These are phyloP conservation scores for Corythoichthys haematopterus DNA, from an alignment of 2,113 vertebrate species.

Conservation along the genomic window DNA sequence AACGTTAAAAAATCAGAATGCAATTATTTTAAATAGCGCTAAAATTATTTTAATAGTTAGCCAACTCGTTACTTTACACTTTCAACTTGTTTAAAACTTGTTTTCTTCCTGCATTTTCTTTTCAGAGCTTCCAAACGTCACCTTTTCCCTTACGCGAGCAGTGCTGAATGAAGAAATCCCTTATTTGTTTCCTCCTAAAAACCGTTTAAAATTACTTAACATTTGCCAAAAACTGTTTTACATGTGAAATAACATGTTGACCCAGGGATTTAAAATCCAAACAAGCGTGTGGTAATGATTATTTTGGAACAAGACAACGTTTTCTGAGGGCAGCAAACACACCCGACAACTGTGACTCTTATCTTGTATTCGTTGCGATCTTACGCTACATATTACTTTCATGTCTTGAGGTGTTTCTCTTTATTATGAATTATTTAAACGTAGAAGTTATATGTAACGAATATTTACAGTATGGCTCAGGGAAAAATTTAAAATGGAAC, in stretches of 20 bases:
- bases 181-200: slow-evolving; percentile 8
- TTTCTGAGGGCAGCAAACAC: slow-evolving; percentile 31
- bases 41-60: not conserved
- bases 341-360: not conserved
- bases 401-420: not conserved
- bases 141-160: not conserved
- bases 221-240: not conserved
- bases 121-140: slow-evolving; percentile 3
- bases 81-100: not conserved
- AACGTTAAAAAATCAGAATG: not conserved
- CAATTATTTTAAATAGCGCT: not conserved
- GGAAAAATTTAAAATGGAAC: no score
- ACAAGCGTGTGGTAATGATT: accelerated
- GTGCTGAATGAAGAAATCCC: not conserved
- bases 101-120: not conserved
- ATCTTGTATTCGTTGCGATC: not conserved
- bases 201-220: not conserved
- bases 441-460: not conserved
- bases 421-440: not conserved
- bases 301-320: not conserved
- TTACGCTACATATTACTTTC: not conserved
- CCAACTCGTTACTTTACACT: slow-evolving; percentile 2
- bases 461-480: no score
- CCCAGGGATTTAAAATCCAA: not conserved
- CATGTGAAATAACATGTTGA: not conserved